Conservation (phyloP, 1,140 invertebrate species). For the Drosophila elegans region DNA sequence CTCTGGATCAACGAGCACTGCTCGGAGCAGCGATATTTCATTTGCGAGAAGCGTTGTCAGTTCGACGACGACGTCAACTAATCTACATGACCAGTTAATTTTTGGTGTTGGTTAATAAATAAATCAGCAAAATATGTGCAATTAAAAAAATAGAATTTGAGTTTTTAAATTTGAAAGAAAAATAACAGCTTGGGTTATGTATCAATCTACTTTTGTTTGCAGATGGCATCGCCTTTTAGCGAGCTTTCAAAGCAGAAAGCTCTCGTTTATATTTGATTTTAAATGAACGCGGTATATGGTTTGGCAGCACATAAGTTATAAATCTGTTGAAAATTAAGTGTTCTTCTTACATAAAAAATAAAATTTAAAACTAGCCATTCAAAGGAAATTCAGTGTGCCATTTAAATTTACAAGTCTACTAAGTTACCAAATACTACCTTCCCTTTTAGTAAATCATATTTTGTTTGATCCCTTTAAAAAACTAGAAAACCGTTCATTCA, state of each 20-base stretch:
- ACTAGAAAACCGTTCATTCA: too few species aligned
- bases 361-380: too few species aligned
- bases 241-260: background rate
- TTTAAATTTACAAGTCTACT: too few species aligned
- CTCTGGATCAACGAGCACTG: conserved; percentile 29
- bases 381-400: too few species aligned
- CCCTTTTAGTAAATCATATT: too few species aligned
- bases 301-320: background rate
- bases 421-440: too few species aligned
- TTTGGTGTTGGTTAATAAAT: background rate
- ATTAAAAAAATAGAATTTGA: background rate
- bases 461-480: too few species aligned
- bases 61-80: conserved; percentile 29
- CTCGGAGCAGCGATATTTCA: conserved; percentile 4
- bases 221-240: background rate
- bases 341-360: too few species aligned
- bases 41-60: conserved; percentile 43
- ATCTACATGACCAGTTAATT: background rate
- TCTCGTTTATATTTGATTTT: background rate
- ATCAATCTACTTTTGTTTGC: background rate
- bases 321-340: too few species aligned
- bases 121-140: conserved; percentile 1
- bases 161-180: background rate
- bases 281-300: background rate
- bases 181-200: too few species aligned